Percentiles rank a stretch among this genome's conserved stretches.
These are phyloP conservation scores for Brachionus angularis DNA, from an alignment of 1,140 invertebrate species.

Conservation along the genomic window DNA sequence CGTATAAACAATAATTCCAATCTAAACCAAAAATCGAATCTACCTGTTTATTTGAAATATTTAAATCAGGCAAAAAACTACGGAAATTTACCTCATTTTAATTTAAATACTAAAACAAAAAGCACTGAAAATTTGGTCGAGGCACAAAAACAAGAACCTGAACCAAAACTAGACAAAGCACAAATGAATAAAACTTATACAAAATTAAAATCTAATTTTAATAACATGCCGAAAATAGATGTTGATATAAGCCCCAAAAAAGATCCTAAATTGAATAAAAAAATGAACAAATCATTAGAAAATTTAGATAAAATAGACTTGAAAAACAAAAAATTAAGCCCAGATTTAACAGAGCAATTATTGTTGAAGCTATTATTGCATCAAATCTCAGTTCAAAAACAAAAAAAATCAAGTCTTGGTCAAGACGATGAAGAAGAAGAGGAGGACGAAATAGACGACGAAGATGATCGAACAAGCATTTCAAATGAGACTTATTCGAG, in stretches of 20 bases:
- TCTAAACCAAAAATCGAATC: background rate
- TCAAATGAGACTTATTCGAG: slow-evolving; percentile 14
- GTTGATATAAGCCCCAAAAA: slow-evolving; percentile 9
- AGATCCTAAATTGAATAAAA: background rate
- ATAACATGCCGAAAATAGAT: too few species aligned
- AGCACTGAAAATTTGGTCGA: too few species aligned
- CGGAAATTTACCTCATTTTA: too few species aligned
- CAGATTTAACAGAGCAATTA: slow-evolving; percentile 35
- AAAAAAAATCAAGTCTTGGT: too few species aligned
- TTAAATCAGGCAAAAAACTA: slow-evolving; percentile 13
- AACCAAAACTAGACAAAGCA: background rate
- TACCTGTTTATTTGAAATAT: slow-evolving; percentile 28
- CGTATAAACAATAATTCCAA: background rate
- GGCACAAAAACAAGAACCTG: background rate
- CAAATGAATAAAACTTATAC: slow-evolving; percentile 24
- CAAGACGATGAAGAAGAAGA: background rate
- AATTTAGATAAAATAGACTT: slow-evolving; percentile 2
- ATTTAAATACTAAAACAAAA: too few species aligned
- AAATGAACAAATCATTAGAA: slow-evolving; percentile 27
- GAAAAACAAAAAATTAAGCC: slow-evolving; percentile 1
- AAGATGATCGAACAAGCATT: slow-evolving; percentile 13
- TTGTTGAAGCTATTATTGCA: slow-evolving; percentile 35
- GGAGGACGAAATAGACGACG: background rate
- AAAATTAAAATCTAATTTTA: slow-evolving; percentile 11
- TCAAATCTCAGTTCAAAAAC: slow-evolving; percentile 15